These are phyloP conservation scores for Chymomyza costata DNA, from an alignment of 1,140 invertebrate species.

Conservation along the genomic window DNA sequence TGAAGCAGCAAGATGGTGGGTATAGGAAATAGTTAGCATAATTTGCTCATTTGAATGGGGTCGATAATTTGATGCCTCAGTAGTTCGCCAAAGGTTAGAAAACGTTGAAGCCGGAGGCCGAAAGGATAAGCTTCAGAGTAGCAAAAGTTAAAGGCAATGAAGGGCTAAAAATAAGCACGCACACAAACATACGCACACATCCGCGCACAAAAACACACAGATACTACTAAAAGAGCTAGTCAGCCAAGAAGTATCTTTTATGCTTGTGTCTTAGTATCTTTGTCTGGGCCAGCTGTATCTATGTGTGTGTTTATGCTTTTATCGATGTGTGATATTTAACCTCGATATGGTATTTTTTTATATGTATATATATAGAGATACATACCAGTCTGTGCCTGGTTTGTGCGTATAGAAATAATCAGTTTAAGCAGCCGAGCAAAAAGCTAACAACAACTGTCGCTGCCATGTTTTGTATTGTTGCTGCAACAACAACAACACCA, in stretches of 20 bases:
- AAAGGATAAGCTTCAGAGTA: conserved; percentile 15
- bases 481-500: conserved; percentile 30
- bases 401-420: conserved; percentile 60
- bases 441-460: conserved; percentile 47
- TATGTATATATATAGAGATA: not conserved
- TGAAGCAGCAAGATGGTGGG: not conserved
- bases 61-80: conserved; percentile 69
- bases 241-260: conserved; percentile 26
- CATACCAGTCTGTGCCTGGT: not conserved
- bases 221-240: conserved; percentile 1
- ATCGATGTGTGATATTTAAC: conserved; percentile 70
- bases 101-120: not conserved
- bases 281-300: conserved; percentile 31
- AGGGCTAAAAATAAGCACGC: conserved; percentile 7
- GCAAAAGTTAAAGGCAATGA: conserved; percentile 21
- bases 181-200: conserved; percentile 15
- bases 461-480: conserved; percentile 23
- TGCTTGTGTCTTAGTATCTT: conserved; percentile 29
- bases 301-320: conserved; percentile 36
- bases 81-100: conserved; percentile 43
- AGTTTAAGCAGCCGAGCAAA: conserved; percentile 69
- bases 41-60: conserved; percentile 67
- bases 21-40: conserved; percentile 64
- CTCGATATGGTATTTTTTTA: conserved; percentile 50
- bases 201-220: not conserved